Evolutionary conservation across 1,140 invertebrate genomes (phyloP).

Genomic region (Mactra quadrangularis): DNA sequence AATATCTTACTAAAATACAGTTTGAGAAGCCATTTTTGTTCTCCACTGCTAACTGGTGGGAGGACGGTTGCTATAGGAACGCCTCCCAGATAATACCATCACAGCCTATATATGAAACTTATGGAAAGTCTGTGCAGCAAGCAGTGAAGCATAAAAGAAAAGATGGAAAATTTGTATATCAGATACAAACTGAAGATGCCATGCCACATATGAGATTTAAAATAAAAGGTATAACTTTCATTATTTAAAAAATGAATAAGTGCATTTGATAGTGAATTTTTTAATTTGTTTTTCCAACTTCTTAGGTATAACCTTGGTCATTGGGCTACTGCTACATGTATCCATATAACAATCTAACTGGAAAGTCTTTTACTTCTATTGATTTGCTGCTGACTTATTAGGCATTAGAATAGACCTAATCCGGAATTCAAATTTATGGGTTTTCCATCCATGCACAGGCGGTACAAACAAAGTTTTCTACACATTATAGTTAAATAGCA

Average conservation of each 20-base stretch:
- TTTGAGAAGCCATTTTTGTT: constrained; percentile 53
- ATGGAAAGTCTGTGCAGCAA: constrained; percentile 19
- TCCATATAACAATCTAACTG: no score
- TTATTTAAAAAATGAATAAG: not conserved
- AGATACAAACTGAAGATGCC: constrained; percentile 15
- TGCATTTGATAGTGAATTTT: no score
- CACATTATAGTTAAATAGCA: no score
- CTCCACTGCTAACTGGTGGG: constrained; percentile 24
- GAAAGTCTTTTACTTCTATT: no score
- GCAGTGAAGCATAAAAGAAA: not conserved
- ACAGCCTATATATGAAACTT: constrained; percentile 34
- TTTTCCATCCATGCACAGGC: no score
- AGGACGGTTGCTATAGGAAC: constrained; percentile 37
- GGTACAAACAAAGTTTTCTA: no score
- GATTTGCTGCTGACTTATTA: no score
- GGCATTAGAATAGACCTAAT: no score
- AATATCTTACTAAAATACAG: constrained; percentile 40
- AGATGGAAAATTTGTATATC: constrained; percentile 31
- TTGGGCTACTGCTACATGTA: no score
- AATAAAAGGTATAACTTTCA: constrained; percentile 36
- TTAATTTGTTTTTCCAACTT: no score
- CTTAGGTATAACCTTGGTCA: no score
- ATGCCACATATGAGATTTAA: constrained; percentile 42
- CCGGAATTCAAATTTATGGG: no score
- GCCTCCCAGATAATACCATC: constrained; percentile 41